A percentile compares a stretch with the other conserved stretches of the same genome.
Conservation (phyloP, 2,113 vertebrate genomes). For the Chrysemys picta region DNA sequence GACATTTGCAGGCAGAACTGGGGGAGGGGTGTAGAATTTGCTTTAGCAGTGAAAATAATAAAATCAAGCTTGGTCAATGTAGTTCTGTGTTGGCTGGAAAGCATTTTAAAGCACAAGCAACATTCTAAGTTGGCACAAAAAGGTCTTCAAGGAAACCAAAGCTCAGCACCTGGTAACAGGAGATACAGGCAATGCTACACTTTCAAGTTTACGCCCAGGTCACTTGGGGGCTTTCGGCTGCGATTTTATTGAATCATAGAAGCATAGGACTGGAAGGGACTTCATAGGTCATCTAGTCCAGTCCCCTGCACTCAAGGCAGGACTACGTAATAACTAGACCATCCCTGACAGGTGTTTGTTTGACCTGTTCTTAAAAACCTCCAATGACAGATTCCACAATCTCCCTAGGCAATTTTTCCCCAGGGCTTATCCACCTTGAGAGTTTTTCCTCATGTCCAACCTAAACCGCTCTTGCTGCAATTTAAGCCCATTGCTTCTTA, state of each 20-base stretch:
- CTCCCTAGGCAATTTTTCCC: not conserved
- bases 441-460: not conserved
- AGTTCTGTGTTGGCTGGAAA: not conserved
- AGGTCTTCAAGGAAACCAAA: not conserved
- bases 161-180: not conserved
- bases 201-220: not conserved
- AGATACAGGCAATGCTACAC: not conserved
- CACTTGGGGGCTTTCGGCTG: not conserved
- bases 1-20: not conserved
- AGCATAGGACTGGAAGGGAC: not conserved
- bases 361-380: not conserved
- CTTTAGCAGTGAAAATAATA: not conserved
- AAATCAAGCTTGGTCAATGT: rapidly evolving
- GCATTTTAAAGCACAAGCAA: not conserved
- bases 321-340: not conserved
- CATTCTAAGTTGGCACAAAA: not conserved
- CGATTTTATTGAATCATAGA: not conserved
- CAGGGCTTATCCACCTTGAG: not conserved
- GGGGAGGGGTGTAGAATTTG: not conserved
- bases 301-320: not conserved
- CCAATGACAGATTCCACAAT: not conserved
- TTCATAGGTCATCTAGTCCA: not conserved
- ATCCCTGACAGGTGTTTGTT: too few species aligned
- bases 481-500: not conserved
- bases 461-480: not conserved